Base-by-base conservation (phyloP, 2,888 invertebrate species). In the Agrenia bidenticulata region DNA sequence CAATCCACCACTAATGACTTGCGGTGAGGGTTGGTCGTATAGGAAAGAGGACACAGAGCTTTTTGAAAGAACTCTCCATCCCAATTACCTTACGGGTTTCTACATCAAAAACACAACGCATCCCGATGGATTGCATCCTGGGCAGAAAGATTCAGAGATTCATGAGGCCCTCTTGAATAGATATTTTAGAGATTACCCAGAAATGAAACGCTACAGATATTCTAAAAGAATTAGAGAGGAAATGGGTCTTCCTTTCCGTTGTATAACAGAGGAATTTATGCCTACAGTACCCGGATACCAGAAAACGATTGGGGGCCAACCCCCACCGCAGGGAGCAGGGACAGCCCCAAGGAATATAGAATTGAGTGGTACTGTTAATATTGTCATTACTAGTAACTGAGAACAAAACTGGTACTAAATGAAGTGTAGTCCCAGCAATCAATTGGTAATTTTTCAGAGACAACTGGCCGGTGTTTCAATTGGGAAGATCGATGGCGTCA, bases 401-500 rank as follows among this genome's bases (percentile, higher is more conserved):
- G n/a, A n/a, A n/a, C n/a, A n/a, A n/a, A n/a, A n/a, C n/a, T n/a
- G n/a, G n/a, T n/a, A n/a, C n/a, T n/a, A n/a, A n/a, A n/a, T n/a
- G n/a, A n/a, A n/a, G n/a, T n/a, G n/a, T n/a, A n/a, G n/a, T n/a
- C n/a, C n/a, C n/a, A n/a, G n/a, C n/a, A n/a, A n/a, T n/a, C n/a
- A n/a, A n/a, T n/a, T n/a, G n/a, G n/a, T n/a, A n/a, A n/a, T n/a
- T n/a, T n/a, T n/a, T n/a, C 15, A 45, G 45, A 15, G 19, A 45
- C 15, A 17, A 5, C n/a, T 11, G 45, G 19, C 15, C 15, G 19
- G 2, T 45, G 45, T 19, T 45, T 45, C 4, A 45, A 45, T 45
- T 45, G 45, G 45, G 45, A 45, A 19, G n/a, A 45, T 19, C 15
- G 19, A 17, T 45, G 45, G 45, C 45, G 45, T 45, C n/a, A 45